These are phyloP conservation scores for Argentina silus DNA, from an alignment of 2,797 vertebrate genomes.

Conservation along the genomic window DNA sequence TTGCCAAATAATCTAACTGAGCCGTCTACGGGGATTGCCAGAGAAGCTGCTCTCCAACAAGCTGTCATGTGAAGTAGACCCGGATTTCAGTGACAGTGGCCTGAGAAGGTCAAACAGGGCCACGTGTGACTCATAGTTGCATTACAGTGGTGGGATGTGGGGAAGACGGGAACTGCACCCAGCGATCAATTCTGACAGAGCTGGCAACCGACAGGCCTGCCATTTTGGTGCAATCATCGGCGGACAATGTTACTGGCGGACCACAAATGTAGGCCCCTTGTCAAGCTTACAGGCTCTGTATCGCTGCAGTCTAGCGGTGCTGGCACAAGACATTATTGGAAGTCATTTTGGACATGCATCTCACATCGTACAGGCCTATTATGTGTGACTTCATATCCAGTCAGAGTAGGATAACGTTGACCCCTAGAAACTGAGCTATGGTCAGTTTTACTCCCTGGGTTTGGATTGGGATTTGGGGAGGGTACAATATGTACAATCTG, in stretches of 20 bases:
- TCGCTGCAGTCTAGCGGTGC: constrained; percentile 33
- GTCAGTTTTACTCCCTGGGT: neutral
- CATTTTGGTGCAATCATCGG: constrained; percentile 33
- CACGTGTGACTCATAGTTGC: constrained; percentile 12
- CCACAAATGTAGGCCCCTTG: constrained; percentile 37
- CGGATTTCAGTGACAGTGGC: constrained; percentile 14
- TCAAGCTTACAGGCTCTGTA: constrained; percentile 29
- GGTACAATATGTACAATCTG: neutral
- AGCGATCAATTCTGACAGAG: constrained; percentile 19
- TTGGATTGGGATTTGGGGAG: no score
- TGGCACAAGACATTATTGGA: neutral
- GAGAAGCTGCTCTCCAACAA: constrained; percentile 44
- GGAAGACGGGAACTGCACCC: constrained; percentile 13
- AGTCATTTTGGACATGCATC: constrained; percentile 2
- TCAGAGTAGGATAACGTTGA: neutral
- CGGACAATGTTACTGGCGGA: constrained; percentile 33
- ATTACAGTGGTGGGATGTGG: constrained; percentile 15
- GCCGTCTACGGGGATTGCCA: constrained; percentile 34
- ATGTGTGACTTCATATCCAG: neutral
- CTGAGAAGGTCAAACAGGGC: constrained; percentile 26
- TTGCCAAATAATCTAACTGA: constrained; percentile 10
- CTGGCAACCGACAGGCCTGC: constrained; percentile 28
- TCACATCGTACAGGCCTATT: neutral
- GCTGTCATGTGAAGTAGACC: constrained; percentile 32
- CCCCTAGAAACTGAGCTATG: neutral